Evolutionary conservation across 2,888 invertebrate species (phyloP).

Genomic region (Xestia sexstrigata): DNA sequence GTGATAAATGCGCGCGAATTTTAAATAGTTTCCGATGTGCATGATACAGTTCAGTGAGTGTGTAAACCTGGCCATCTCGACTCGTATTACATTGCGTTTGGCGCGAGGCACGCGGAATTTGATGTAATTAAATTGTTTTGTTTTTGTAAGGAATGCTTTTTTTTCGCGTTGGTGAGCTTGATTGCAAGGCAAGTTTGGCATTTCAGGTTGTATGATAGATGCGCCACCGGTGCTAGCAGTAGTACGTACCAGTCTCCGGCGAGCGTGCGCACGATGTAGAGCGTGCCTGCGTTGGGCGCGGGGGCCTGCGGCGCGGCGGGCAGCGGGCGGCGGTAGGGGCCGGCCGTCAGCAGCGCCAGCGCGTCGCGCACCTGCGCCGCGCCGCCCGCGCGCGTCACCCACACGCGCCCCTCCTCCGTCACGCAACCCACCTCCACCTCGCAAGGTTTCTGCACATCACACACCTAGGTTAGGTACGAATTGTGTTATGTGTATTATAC

Average conservation of each 20-base stretch:
- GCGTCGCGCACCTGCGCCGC: constrained; percentile 82
- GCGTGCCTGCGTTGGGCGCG: constrained; percentile 76
- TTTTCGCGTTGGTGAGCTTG: neutral
- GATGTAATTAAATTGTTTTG: neutral
- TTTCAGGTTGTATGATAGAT: constrained; percentile 1
- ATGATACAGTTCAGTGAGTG: neutral
- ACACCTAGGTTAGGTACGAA: neutral
- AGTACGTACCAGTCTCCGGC: constrained; percentile 85
- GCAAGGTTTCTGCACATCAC: constrained; percentile 77
- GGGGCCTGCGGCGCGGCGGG: constrained; percentile 86
- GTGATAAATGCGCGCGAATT: no score
- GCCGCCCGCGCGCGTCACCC: constrained; percentile 85
- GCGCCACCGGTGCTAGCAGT: neutral
- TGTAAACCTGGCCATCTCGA: neutral
- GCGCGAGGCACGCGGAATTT: neutral
- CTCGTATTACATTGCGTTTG: neutral
- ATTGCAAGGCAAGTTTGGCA: neutral
- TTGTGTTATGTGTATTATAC: no score
- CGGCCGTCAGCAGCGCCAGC: constrained; percentile 84
- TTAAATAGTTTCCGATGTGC: neutral
- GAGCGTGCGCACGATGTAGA: constrained; percentile 88
- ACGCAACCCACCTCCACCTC: constrained; percentile 88
- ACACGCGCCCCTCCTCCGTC: constrained; percentile 87
- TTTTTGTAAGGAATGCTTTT: neutral
- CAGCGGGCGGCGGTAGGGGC: constrained; percentile 86